phyloP scores from a whole-genome alignment of 2,113 vertebrate species.

The Rhineura floridana region DNA sequence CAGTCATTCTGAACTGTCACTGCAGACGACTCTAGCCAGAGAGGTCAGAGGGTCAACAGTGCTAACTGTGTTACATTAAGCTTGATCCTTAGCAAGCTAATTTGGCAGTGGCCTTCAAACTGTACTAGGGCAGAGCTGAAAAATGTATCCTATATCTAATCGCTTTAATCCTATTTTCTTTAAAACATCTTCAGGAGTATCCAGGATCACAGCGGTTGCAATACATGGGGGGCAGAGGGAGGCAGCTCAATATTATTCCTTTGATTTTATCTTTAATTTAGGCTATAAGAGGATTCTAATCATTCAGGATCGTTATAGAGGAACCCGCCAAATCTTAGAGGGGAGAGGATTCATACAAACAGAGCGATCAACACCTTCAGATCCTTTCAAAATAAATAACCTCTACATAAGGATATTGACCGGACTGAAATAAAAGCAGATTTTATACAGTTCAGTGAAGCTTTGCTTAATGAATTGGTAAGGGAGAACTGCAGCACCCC shows the following conservation, averaged over 20 bases:
- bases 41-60: neutral
- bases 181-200: neutral
- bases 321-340: neutral
- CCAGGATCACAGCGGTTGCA: too few relatives aligned
- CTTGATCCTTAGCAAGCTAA: neutral
- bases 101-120: neutral
- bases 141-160: neutral
- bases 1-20: neutral
- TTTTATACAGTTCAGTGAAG: neutral
- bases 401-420: neutral
- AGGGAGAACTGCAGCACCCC: neutral
- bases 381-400: neutral
- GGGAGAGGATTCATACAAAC: constrained; percentile 27
- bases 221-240: too few relatives aligned
- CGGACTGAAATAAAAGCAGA: neutral
- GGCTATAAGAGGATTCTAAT: too few relatives aligned
- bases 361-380: neutral
- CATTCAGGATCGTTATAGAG: neutral
- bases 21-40: too few relatives aligned
- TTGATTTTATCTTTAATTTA: neutral
- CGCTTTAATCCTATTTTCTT: neutral
- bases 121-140: neutral
- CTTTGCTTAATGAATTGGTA: neutral
- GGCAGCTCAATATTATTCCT: neutral
- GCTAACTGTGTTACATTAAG: neutral